These are phyloP conservation scores for Actenoides hombroni DNA, from an alignment of 2,113 vertebrate species.

Conservation along the genomic window DNA sequence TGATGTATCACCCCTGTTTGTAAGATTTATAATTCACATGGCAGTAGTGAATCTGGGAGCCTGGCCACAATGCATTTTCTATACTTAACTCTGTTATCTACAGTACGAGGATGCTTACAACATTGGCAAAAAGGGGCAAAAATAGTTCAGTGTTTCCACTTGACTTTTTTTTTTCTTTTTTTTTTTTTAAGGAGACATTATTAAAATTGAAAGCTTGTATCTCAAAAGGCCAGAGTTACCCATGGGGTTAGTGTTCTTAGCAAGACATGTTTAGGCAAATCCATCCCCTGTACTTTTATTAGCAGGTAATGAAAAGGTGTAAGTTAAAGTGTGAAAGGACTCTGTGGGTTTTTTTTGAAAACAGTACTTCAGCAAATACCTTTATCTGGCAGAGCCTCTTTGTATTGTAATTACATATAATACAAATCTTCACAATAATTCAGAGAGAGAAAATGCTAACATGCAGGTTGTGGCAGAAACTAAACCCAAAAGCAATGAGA, in stretches of 20 bases:
- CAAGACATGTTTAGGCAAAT: constrained; percentile 70
- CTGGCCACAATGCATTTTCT: constrained; percentile 78
- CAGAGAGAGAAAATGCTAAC: constrained; percentile 49
- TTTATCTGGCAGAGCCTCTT: constrained; percentile 63
- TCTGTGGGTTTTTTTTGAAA: constrained; percentile 63
- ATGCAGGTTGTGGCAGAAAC: constrained; percentile 44
- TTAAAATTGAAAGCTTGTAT: constrained; percentile 44
- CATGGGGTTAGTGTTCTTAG: constrained; percentile 57
- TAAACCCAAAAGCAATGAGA: constrained; percentile 56
- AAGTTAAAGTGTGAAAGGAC: constrained; percentile 73
- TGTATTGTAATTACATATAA: constrained; percentile 67
- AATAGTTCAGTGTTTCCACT: background rate
- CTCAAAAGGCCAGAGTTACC: constrained; percentile 41
- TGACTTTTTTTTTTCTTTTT: background rate
- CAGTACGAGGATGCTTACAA: constrained; percentile 59
- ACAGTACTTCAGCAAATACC: constrained; percentile 63
- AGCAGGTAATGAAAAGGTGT: constrained; percentile 74
- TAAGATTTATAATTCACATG: constrained; percentile 81
- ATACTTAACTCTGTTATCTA: constrained; percentile 82
- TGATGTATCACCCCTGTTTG: constrained; percentile 75
- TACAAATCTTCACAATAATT: constrained; percentile 62
- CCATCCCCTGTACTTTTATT: constrained; percentile 68
- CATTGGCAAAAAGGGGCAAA: constrained; percentile 35
- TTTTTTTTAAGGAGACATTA: background rate
- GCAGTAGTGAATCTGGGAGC: constrained; percentile 75